Conservation (phyloP, 2,888 invertebrate species). For the Bellardia bayeri region DNA sequence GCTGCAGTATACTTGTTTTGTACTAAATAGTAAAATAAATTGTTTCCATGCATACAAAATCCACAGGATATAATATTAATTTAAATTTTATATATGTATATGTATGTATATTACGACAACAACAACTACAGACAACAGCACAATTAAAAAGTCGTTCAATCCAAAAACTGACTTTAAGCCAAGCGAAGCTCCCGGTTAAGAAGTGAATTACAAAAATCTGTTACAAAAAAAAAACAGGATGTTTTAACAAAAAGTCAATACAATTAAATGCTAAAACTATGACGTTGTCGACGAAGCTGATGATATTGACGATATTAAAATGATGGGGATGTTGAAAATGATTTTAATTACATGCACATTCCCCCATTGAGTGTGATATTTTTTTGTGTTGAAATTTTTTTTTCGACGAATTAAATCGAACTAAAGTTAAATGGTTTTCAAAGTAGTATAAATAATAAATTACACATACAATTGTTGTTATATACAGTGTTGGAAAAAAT, state of each 20-base stretch:
- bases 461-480: constrained; percentile 16
- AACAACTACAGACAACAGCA: constrained; percentile 13
- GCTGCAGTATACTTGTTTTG: constrained; percentile 41
- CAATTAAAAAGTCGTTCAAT: constrained; percentile 63
- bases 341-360: constrained; percentile 55
- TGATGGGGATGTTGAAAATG: constrained; percentile 64
- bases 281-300: constrained; percentile 28
- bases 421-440: constrained; percentile 12
- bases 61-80: constrained; percentile 63
- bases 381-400: not conserved
- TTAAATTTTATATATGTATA: constrained; percentile 1
- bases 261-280: constrained; percentile 59
- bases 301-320: constrained; percentile 61
- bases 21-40: constrained; percentile 31
- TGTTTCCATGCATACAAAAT: constrained; percentile 27
- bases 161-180: constrained; percentile 47
- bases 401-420: constrained; percentile 35
- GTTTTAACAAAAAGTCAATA: constrained; percentile 68
- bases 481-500: not conserved
- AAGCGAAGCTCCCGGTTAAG: constrained; percentile 44
- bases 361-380: constrained; percentile 22
- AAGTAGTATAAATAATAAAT: constrained; percentile 21
- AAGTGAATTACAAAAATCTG: constrained; percentile 36
- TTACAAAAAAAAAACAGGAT: constrained; percentile 52
- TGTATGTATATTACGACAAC: constrained; percentile 1